These are phyloP conservation scores for Halisarca cf. caerulea DNA, from an alignment of 37 sponge, comb jelly and placozoan genomes.

Conservation along the genomic window DNA sequence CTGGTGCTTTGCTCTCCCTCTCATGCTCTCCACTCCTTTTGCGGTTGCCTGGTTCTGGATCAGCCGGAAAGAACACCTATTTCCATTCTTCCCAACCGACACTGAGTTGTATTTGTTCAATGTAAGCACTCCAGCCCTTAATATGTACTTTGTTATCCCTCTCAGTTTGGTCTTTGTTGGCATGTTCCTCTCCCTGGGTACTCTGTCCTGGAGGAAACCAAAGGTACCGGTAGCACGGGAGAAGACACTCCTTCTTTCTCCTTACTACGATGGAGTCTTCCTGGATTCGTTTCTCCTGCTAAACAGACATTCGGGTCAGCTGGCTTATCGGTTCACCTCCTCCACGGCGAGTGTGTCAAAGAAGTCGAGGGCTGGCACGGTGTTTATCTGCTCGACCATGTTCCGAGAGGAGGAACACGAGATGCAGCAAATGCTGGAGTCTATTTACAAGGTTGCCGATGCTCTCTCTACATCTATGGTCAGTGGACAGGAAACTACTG, in stretches of 20 bases:
- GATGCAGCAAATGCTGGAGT: slow-evolving; percentile 75
- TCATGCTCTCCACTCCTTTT: background rate
- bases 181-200: slow-evolving; percentile 45
- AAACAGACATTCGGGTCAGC: slow-evolving; percentile 42
- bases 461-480: background rate
- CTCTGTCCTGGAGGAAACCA: slow-evolving; percentile 28
- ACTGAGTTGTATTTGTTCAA: background rate
- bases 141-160: slow-evolving; percentile 1
- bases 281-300: slow-evolving; percentile 73
- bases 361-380: slow-evolving; percentile 20
- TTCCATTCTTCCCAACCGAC: background rate
- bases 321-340: background rate
- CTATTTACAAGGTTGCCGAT: slow-evolving; percentile 64
- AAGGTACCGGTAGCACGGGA: slow-evolving; percentile 69
- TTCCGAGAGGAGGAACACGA: slow-evolving; percentile 69
- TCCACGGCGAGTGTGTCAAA: background rate
- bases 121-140: background rate
- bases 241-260: slow-evolving; percentile 61
- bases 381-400: slow-evolving; percentile 92
- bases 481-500: background rate
- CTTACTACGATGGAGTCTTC: slow-evolving; percentile 72
- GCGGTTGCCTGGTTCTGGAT: slow-evolving; percentile 1
- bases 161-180: slow-evolving; percentile 43
- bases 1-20: slow-evolving; percentile 6
- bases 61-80: background rate